Percentiles rank a stretch among this genome's conserved stretches.
phyloP scores from a whole-genome alignment of 2,888 invertebrate genomes.

The Scaptomyza polygonia region DNA sequence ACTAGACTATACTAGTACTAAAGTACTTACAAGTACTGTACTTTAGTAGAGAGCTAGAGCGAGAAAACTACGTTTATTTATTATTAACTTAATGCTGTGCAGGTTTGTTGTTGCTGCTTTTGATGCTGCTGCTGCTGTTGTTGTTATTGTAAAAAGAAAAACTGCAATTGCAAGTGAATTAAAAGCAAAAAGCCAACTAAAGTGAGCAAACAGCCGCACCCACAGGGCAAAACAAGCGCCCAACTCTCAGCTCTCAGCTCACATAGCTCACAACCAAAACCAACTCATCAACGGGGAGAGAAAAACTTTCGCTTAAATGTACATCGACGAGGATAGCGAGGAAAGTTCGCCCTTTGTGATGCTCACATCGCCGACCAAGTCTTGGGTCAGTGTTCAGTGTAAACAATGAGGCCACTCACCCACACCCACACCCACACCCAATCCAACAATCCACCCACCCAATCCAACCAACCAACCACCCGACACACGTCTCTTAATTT shows the following conservation, averaged over 20 bases:
- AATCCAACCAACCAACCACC: slow-evolving; percentile 24
- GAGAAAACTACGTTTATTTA: slow-evolving; percentile 74
- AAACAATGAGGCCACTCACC: slow-evolving; percentile 65
- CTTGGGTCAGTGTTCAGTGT: slow-evolving; percentile 85
- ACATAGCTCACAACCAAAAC: slow-evolving; percentile 25
- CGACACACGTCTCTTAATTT: slow-evolving; percentile 71
- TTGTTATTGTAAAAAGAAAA: slow-evolving; percentile 45
- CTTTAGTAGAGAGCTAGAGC: slow-evolving; percentile 2
- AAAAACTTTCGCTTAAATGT: slow-evolving; percentile 84
- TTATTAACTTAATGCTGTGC: slow-evolving; percentile 72
- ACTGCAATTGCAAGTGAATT: slow-evolving; percentile 73
- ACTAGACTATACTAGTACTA: background rate
- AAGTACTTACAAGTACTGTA: background rate
- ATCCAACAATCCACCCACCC: slow-evolving; percentile 57
- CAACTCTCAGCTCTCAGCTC: slow-evolving; percentile 13
- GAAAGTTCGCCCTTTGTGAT: slow-evolving; percentile 89
- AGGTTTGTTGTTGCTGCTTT: slow-evolving; percentile 10
- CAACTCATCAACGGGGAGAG: slow-evolving; percentile 46
- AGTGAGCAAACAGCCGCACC: slow-evolving; percentile 56
- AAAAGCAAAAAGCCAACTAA: slow-evolving; percentile 65
- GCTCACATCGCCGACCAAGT: slow-evolving; percentile 88
- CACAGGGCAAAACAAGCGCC: slow-evolving; percentile 25
- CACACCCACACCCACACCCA: slow-evolving; percentile 22
- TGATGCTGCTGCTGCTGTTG: slow-evolving; percentile 5
- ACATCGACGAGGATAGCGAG: slow-evolving; percentile 87